phyloP scores from a whole-genome alignment of 2,888 invertebrate genomes.

The Zele albiditarsus region DNA sequence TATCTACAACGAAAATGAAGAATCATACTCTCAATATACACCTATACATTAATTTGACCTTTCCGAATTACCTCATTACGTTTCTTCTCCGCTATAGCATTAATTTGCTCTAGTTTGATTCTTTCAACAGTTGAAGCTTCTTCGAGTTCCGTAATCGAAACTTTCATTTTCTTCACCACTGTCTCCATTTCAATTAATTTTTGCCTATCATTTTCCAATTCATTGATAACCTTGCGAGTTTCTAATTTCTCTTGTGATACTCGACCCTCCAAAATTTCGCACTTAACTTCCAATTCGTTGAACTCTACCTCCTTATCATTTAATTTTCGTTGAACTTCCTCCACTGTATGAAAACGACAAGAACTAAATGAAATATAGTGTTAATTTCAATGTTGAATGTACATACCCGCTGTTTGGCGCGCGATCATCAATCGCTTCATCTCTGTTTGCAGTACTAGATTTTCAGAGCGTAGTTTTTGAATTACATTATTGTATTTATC shows the following conservation, averaged over 20 bases:
- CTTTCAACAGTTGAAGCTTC: constrained; percentile 18
- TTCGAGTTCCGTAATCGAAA: constrained; percentile 3
- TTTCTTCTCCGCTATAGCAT: constrained; percentile 23
- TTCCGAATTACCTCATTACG: constrained; percentile 31
- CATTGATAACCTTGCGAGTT: not conserved
- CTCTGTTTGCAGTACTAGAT: not conserved
- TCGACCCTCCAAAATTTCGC: not conserved
- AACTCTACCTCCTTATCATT: not conserved
- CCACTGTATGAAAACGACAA: not conserved
- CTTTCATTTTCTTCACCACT: constrained; percentile 28
- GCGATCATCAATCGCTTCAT: constrained; percentile 34
- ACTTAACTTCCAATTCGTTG: not conserved
- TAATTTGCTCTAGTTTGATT: constrained; percentile 22
- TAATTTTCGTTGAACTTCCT: not conserved
- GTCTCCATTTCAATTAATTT: constrained; percentile 18
- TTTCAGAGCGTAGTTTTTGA: constrained; percentile 43
- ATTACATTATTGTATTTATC: constrained; percentile 50
- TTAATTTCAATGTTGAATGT: not conserved
- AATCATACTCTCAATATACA: not conserved
- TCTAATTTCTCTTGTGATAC: not conserved
- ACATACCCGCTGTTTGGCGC: not conserved
- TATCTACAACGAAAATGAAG: constrained; percentile 36
- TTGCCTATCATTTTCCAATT: constrained; percentile 2
- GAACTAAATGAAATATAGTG: not conserved
- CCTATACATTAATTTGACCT: not conserved